A percentile compares a stretch with the other conserved stretches of the same genome.
Evolutionary conservation across 92 coral and sea anemone genomes (phyloP).

Genomic region (Plumapathes pennacea): DNA sequence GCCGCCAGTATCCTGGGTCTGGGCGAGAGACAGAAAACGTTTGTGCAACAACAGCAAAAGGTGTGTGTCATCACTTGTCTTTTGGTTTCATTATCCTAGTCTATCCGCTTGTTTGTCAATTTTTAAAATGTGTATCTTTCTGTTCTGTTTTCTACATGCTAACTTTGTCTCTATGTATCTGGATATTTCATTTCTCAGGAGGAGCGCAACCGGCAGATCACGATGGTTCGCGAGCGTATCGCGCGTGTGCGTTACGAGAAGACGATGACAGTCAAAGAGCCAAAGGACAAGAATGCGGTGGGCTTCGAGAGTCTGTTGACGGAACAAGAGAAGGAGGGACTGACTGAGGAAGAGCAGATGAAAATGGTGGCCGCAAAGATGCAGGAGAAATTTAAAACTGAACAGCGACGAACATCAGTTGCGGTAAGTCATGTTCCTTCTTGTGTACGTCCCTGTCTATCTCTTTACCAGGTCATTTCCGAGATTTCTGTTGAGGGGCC

Average conservation of each 20-base stretch:
- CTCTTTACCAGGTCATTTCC: not conserved
- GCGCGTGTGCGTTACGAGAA: constrained; percentile 94
- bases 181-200: constrained; percentile 41
- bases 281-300: constrained; percentile 66
- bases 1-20: constrained; percentile 88
- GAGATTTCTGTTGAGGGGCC: too few species aligned
- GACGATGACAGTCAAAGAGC: constrained; percentile 95
- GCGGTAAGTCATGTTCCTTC: constrained; percentile 8
- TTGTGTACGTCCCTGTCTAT: not conserved
- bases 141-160: not conserved
- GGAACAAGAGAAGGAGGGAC: constrained; percentile 83
- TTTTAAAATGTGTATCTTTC: not conserved
- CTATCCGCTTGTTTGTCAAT: not conserved
- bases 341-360: constrained; percentile 89
- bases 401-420: constrained; percentile 63
- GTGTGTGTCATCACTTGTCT: constrained; percentile 28
- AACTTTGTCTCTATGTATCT: not conserved
- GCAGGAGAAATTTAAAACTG: constrained; percentile 94
- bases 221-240: constrained; percentile 95
- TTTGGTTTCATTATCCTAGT: not conserved
- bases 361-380: constrained; percentile 95
- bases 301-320: constrained; percentile 88
- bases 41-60: constrained; percentile 87
- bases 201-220: constrained; percentile 92
- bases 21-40: constrained; percentile 95